These are phyloP conservation scores for Periophthalmus modestus DNA, from an alignment of 2,113 vertebrate species.

Conservation along the genomic window DNA sequence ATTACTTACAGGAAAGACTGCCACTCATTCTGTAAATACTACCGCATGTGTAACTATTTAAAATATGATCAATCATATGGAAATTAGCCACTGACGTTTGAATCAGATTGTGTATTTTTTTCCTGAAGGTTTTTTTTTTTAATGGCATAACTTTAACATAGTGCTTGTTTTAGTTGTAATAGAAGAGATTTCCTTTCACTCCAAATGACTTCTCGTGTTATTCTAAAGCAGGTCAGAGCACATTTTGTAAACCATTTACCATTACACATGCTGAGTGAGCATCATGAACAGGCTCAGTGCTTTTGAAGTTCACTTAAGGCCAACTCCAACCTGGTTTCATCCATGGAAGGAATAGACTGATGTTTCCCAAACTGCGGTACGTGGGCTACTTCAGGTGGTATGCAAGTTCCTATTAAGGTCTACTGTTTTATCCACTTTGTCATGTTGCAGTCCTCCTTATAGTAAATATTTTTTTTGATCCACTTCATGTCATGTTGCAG, in stretches of 20 bases:
- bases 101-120: too few species aligned
- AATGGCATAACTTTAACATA: neutral
- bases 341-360: neutral
- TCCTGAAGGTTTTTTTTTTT: neutral
- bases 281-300: neutral
- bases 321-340: neutral
- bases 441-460: too few species aligned
- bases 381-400: too few species aligned
- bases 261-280: conserved; percentile 5
- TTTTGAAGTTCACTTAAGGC: neutral
- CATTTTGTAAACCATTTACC: conserved; percentile 7
- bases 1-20: conserved; percentile 3
- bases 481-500: too few species aligned
- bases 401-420: too few species aligned
- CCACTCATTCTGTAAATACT: neutral
- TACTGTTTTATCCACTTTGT: too few species aligned
- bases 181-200: neutral
- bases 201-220: neutral
- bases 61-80: neutral
- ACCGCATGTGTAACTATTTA: neutral
- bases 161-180: neutral
- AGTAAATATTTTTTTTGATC: too few species aligned
- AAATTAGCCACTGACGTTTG: neutral
- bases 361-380: too few species aligned
- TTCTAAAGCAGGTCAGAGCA: neutral